Evolutionary conservation across 2,888 invertebrate genomes (phyloP).

Genomic region (Lithophane socia): DNA sequence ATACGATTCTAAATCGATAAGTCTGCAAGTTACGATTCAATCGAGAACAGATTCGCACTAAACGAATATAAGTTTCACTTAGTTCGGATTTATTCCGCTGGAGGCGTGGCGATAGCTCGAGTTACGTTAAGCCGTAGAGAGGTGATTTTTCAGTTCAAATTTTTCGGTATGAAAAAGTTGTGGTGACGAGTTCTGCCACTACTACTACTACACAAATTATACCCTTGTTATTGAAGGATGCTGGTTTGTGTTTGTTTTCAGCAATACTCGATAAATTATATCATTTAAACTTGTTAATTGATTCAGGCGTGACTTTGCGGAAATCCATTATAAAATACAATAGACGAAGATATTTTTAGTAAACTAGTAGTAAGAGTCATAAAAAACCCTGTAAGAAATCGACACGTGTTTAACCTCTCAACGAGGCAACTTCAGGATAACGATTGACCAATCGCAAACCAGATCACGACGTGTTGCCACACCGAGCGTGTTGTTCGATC

Average conservation of each 20-base stretch:
- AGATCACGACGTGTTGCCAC: too few species aligned
- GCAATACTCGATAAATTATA: neutral
- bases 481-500: too few species aligned
- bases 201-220: neutral
- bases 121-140: constrained; percentile 31
- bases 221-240: neutral
- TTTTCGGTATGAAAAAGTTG: constrained; percentile 2
- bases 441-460: too few species aligned
- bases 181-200: neutral
- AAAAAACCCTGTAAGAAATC: too few species aligned
- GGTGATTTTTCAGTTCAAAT: constrained; percentile 32
- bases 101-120: constrained; percentile 53
- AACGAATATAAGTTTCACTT: constrained; percentile 65
- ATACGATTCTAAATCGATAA: constrained; percentile 61
- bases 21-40: constrained; percentile 66
- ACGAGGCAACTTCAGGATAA: too few species aligned
- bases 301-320: too few species aligned
- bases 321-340: too few species aligned
- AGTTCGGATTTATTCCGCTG: constrained; percentile 61
- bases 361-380: too few species aligned
- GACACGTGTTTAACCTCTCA: too few species aligned
- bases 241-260: neutral
- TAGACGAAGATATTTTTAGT: too few species aligned
- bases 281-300: too few species aligned
- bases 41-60: constrained; percentile 63